phyloP scores from a whole-genome alignment of 2,797 vertebrate species.

The Erpetoichthys calabaricus region DNA sequence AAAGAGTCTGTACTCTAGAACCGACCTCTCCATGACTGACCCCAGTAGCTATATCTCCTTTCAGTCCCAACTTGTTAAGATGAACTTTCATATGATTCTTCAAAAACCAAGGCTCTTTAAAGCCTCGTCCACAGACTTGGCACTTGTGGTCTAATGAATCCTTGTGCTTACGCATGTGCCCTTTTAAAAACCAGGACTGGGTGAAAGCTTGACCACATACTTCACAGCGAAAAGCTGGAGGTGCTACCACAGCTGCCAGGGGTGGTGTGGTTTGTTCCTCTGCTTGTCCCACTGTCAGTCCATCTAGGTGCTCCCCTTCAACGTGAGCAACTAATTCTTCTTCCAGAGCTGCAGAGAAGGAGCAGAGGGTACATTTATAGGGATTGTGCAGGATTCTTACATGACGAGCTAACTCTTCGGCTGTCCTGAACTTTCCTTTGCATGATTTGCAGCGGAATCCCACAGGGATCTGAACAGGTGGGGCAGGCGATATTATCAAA shows the following conservation, averaged over 20 bases:
- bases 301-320: slow-evolving; percentile 36
- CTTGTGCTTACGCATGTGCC: slow-evolving; percentile 91
- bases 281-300: slow-evolving; percentile 14
- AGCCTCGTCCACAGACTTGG: slow-evolving; percentile 81
- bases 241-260: slow-evolving; percentile 30
- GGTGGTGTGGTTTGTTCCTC: slow-evolving; percentile 25
- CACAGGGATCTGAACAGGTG: slow-evolving; percentile 14
- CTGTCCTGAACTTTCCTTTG: slow-evolving; percentile 85
- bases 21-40: slow-evolving; percentile 3
- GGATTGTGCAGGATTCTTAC: slow-evolving; percentile 83
- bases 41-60: slow-evolving; percentile 43
- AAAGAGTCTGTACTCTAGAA: not conserved
- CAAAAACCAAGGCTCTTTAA: slow-evolving; percentile 90
- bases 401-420: slow-evolving; percentile 73
- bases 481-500: slow-evolving; percentile 38
- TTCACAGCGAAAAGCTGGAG: slow-evolving; percentile 72
- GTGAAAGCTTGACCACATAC: slow-evolving; percentile 83
- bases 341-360: slow-evolving; percentile 77
- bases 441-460: slow-evolving; percentile 77
- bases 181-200: slow-evolving; percentile 88
- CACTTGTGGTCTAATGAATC: slow-evolving; percentile 86
- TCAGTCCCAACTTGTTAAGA: slow-evolving; percentile 75
- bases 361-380: slow-evolving; percentile 78
- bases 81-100: slow-evolving; percentile 96
- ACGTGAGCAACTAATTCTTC: slow-evolving; percentile 70